Conservation (phyloP, 2,113 vertebrate genomes). For the Oryzias javanicus region DNA sequence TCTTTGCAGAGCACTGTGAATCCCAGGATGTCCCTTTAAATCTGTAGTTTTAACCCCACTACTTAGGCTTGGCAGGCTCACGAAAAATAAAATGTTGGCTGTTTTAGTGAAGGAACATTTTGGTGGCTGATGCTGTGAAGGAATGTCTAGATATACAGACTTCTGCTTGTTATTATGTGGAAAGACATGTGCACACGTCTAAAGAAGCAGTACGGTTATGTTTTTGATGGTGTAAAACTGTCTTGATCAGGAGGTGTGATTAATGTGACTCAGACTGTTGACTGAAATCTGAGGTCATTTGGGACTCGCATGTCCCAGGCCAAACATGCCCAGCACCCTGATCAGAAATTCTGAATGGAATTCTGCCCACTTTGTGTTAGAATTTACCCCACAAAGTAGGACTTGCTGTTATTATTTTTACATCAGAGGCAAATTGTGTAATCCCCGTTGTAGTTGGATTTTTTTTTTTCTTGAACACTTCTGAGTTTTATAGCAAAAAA, state of each 20-base stretch:
- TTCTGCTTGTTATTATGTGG: constrained; percentile 44
- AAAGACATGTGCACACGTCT: constrained; percentile 50
- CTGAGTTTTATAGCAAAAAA: constrained; percentile 2
- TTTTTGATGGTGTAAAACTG: constrained; percentile 64
- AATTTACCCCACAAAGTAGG: constrained; percentile 4
- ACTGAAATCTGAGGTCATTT: constrained; percentile 67
- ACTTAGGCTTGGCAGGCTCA: background rate
- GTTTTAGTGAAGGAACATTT: constrained; percentile 25
- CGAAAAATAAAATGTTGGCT: background rate
- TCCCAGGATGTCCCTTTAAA: background rate
- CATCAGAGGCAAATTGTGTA: background rate
- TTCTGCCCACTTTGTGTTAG: background rate
- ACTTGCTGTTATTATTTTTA: background rate
- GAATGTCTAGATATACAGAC: constrained; percentile 36
- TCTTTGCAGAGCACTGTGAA: background rate
- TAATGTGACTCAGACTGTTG: constrained; percentile 59
- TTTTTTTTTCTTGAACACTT: constrained; percentile 14
- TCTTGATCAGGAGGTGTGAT: constrained; percentile 66
- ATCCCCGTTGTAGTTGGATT: constrained; percentile 1
- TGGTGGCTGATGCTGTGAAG: constrained; percentile 30
- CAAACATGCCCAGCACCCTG: constrained; percentile 56
- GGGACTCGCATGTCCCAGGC: constrained; percentile 48
- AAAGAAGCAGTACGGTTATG: constrained; percentile 43
- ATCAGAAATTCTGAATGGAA: constrained; percentile 24
- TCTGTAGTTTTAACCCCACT: background rate